Evolutionary conservation across 2,113 vertebrate species (phyloP), one percentile per base, ranked within the genome.

Genomic region (Struthidea cinerea): DNA sequence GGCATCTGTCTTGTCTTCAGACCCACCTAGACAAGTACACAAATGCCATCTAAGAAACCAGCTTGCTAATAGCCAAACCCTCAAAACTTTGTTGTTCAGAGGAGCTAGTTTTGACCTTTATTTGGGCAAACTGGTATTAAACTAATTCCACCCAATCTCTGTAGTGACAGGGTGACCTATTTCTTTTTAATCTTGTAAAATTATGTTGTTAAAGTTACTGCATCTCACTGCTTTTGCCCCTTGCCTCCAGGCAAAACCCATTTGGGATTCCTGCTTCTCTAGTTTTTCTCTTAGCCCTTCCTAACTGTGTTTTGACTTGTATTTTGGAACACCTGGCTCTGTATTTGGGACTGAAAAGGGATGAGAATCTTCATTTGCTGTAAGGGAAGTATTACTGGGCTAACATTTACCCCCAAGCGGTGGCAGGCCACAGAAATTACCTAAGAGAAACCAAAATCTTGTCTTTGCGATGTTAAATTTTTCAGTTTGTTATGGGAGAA

Each of bases 131-230:
- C 11, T 56, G 68, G 41, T 71, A 74, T 88, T 92, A 79, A 90
- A 61, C 33, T 93, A 88, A 85, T 94, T 53, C 42, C 46, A 90
- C 57, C 41, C 1, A 7, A 56, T 85, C 70, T 78, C 49, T 75
- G 30, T 47, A 70, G 93, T 94, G 88, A 82, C 55, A 83, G 68
- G 18, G 67, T 93, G 90, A 95, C 94, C 89, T 93, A 50, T 83
- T 92, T 92, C n/a, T 92, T 84, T 87, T 87, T 55, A 71, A 87
- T 95, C 61, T 81, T 63, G n/a, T 91, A 92, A 77, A 95, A 85
- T 79, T 60, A 47, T 55, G 69, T 55, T 94, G 87, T 74, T 95
- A 75, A 91, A 93, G 53, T 96, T 84, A 46, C 86, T 73, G 44
- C 35, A 87, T 93, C 71, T 87, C 68, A 39, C 60, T 68, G 37